These are phyloP conservation scores for Heteropelma amictum DNA, from an alignment of 2,888 invertebrate species.

Conservation along the genomic window DNA sequence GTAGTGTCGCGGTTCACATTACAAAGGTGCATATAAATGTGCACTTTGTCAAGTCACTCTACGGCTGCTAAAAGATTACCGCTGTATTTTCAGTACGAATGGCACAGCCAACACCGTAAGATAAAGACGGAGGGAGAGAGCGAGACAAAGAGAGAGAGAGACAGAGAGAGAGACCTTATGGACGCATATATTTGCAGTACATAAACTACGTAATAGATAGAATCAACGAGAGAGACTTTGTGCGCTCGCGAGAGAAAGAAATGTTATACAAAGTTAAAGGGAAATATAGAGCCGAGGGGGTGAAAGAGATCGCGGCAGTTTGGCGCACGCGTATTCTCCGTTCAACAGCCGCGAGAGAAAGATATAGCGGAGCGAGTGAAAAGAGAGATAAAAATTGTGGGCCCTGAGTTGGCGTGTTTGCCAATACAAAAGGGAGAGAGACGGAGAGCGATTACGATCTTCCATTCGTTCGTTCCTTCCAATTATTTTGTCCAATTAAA, in stretches of 20 bases:
- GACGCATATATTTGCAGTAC: conserved; percentile 22
- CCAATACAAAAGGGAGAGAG: conserved; percentile 69
- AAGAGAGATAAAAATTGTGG: background rate
- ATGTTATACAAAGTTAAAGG: conserved; percentile 41
- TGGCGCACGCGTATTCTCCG: conserved; percentile 11
- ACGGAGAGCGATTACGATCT: conserved; percentile 74
- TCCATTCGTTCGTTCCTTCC: conserved; percentile 77
- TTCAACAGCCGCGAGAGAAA: conserved; percentile 6
- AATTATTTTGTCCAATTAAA: conserved; percentile 78
- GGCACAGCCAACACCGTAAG: no score
- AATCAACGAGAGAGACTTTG: conserved; percentile 21
- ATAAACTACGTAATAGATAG: conserved; percentile 32
- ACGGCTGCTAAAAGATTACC: conserved; percentile 21
- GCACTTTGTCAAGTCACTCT: conserved; percentile 50
- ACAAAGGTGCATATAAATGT: conserved; percentile 45
- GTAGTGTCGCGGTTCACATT: conserved; percentile 33
- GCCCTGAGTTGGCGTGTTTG: conserved; percentile 56
- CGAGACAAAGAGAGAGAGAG: conserved; percentile 33
- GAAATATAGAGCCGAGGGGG: conserved; percentile 24
- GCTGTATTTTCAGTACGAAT: conserved; percentile 7
- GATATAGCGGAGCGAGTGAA: background rate
- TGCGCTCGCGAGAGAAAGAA: conserved; percentile 31
- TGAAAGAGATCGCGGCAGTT: conserved; percentile 5
- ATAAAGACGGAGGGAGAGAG: conserved; percentile 22
- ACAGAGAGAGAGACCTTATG: background rate